Base-by-base conservation (phyloP, 2,797 vertebrate species). In the Manis javanica region DNA sequence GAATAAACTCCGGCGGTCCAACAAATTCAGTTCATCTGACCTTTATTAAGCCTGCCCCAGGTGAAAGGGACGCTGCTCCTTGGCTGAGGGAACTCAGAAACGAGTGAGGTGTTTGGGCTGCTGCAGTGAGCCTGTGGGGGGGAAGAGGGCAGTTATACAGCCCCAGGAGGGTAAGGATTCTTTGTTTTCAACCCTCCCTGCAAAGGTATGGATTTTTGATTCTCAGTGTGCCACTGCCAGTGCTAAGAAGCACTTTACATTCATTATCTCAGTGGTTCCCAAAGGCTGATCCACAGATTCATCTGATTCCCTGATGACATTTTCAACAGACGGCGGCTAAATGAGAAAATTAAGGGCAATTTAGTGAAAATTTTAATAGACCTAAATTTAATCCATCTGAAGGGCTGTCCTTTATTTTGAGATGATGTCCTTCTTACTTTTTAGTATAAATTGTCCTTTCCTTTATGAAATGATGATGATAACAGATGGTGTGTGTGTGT, bases 331-430 rank as follows among this genome's bases (percentile, higher is more conserved):
- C 88, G 89, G 92, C 79, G 68, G 75, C 96, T 97, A 95, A 97
- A 97, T 95, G 96, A 97, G 96, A 97, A 97, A 98, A 98, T 94
- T 95, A 96, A 97, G 97, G 93, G 91, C 96, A 94, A 96, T 97
- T 96, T 93, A 82, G 94, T 89, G 96, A 96, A 96, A 97, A 87
- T 94, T 97, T 97, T 97, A 98, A 96, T 97, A 94, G 95, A 81
- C 75, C 79, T 95, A 97, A 96, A 97, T 96, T 95, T 97, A 97
- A 98, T 98, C 94, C 95, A 94, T 95, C 87, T 92, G 89, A 97
- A 97, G 95, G 94, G 64, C 94, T 87, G 92, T 95, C 86, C 96
- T 97, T 96, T 97, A 94, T 97, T 96, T 97, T 79, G 94, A 96
- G 94, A 95, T 86, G 81, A 89, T 91, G 86, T 85, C 97, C 94